Percentiles rank a stretch among this genome's conserved stretches.
These are phyloP conservation scores for Eidolon helvum DNA, from an alignment of 2,113 vertebrate species.

Conservation along the genomic window DNA sequence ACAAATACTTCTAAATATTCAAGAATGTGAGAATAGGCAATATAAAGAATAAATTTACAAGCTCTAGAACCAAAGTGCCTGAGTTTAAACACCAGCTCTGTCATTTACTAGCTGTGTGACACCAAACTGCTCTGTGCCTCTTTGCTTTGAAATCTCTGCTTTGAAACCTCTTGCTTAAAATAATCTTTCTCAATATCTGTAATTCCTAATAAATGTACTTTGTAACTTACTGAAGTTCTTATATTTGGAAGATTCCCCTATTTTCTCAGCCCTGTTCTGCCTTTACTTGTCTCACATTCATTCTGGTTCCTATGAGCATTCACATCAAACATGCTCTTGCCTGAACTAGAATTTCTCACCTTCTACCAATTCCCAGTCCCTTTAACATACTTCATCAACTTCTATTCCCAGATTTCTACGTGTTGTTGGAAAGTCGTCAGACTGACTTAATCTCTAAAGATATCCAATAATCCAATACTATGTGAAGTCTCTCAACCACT, in stretches of 20 bases:
- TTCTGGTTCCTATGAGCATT: not conserved
- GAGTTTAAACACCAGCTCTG: not conserved
- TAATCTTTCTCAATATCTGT: not conserved
- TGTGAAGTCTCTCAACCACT: not conserved
- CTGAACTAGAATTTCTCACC: not conserved
- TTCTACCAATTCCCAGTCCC: not conserved
- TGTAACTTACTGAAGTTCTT: not conserved
- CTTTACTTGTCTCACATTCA: not conserved
- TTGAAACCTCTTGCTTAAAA: not conserved
- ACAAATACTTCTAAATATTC: not conserved
- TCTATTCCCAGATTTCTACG: not conserved
- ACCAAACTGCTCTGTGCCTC: not conserved
- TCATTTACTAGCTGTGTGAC: not conserved
- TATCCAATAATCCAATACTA: not conserved
- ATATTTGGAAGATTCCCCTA: not conserved
- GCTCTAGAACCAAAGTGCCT: not conserved
- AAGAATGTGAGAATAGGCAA: not conserved
- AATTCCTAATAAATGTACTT: not conserved
- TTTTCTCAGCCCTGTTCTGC: not conserved
- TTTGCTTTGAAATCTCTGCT: not conserved
- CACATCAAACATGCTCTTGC: not conserved
- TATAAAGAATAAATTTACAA: not conserved
- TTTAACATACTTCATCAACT: not conserved
- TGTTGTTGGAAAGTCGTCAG: not conserved
- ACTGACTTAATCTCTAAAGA: not conserved